These are phyloP conservation scores for Catocala sponsa DNA, from an alignment of 2,888 invertebrate genomes.

Conservation along the genomic window DNA sequence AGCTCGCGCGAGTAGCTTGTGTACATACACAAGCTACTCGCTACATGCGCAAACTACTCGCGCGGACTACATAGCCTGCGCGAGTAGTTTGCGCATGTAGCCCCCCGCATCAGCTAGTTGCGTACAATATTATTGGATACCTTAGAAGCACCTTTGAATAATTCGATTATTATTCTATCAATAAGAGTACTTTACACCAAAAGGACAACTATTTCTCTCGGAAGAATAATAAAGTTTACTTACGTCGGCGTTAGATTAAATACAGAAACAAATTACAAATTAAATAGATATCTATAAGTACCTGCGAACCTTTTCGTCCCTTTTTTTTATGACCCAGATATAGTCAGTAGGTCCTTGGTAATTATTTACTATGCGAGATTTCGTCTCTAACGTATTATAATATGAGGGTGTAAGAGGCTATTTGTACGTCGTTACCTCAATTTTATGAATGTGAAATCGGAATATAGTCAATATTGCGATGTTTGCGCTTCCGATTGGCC, in stretches of 20 bases:
- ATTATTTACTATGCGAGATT: conserved; percentile 34
- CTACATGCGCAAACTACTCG: no score
- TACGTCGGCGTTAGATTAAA: neutral
- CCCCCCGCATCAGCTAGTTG: no score
- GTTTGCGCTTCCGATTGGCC: conserved; percentile 11
- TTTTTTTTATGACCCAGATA: conserved; percentile 30
- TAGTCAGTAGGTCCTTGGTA: conserved; percentile 19
- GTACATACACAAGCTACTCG: no score
- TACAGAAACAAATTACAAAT: conserved; percentile 23
- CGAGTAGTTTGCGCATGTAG: no score
- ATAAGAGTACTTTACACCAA: neutral
- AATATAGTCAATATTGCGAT: conserved; percentile 21
- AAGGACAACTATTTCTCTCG: neutral
- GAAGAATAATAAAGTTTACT: neutral
- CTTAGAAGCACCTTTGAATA: no score
- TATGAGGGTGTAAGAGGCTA: conserved; percentile 1
- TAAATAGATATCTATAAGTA: conserved; percentile 27
- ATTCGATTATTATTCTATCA: no score
- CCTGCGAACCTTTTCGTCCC: conserved; percentile 20
- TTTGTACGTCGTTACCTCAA: neutral
- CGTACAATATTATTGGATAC: no score
- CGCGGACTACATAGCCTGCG: no score
- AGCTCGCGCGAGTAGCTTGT: no score
- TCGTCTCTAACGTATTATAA: conserved; percentile 26
- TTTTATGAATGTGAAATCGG: conserved; percentile 21